These are phyloP conservation scores for Enteromius trimaculatus DNA, from an alignment of 2,797 vertebrate genomes.

Conservation along the genomic window DNA sequence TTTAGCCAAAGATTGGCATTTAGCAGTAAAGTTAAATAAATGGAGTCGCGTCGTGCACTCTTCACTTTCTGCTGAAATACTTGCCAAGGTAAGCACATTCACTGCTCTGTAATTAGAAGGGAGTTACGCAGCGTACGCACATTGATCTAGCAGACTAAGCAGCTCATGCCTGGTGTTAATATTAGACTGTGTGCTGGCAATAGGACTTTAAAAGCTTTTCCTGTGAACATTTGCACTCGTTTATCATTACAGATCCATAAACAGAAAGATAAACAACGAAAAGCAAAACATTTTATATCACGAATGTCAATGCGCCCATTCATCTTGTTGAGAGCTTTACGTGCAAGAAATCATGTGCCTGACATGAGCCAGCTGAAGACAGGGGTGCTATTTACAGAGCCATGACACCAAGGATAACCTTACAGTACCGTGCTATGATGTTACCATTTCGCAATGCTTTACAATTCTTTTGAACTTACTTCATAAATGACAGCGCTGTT, in stretches of 20 bases:
- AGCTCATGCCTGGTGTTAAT: neutral
- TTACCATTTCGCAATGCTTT: neutral
- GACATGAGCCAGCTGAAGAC: conserved; percentile 31
- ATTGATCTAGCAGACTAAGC: neutral
- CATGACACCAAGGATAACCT: conserved; percentile 23
- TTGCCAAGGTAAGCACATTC: neutral
- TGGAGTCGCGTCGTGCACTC: neutral
- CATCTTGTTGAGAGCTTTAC: conserved; percentile 1
- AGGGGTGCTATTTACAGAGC: conserved; percentile 47
- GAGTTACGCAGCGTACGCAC: neutral
- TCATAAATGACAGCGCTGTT: neutral
- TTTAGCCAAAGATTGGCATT: neutral
- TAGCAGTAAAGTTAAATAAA: neutral
- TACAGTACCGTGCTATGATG: neutral
- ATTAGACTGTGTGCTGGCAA: conserved; percentile 6
- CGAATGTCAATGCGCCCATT: neutral
- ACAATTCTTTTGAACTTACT: neutral
- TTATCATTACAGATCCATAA: conserved; percentile 33
- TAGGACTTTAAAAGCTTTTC: conserved; percentile 61
- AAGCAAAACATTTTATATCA: neutral
- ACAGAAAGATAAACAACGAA: conserved; percentile 27
- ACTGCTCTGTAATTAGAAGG: neutral
- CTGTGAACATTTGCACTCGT: conserved; percentile 51
- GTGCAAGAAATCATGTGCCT: neutral
- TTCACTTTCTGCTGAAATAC: neutral